phyloP scores from a whole-genome alignment of 2,797 vertebrate species.

The Aphelocoma californica region DNA sequence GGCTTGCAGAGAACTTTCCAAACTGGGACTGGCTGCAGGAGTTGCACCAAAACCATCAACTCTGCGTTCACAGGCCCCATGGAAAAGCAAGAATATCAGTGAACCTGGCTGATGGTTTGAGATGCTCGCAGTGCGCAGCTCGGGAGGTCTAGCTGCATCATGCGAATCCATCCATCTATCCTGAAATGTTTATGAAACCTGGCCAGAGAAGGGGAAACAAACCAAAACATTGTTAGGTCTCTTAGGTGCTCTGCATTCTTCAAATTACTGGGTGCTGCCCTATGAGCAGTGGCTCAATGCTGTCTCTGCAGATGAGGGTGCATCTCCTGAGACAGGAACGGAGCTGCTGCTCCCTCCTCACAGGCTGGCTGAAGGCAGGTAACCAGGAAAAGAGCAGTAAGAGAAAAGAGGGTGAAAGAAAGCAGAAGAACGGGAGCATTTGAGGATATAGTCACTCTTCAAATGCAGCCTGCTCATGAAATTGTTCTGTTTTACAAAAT shows the following conservation, averaged over 20 bases:
- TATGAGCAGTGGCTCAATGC: neutral
- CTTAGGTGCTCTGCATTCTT: neutral
- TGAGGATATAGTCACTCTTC: neutral
- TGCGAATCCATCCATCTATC: neutral
- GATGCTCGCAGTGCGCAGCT: neutral
- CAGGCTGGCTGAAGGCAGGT: neutral
- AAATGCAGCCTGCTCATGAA: neutral
- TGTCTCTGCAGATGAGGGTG: neutral
- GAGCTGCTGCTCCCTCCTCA: neutral
- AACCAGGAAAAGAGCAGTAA: neutral
- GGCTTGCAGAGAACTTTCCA: neutral
- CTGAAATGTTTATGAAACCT: neutral
- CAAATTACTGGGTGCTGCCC: accelerated
- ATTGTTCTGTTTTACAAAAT: neutral
- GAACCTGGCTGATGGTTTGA: neutral
- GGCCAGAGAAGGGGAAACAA: neutral
- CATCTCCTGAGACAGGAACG: accelerated
- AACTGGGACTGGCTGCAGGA: neutral
- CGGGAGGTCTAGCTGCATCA: neutral
- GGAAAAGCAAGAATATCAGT: neutral
- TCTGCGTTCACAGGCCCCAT: neutral
- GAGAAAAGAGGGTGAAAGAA: neutral
- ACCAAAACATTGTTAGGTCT: neutral
- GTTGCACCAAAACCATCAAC: neutral
- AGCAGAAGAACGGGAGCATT: neutral